A percentile compares a stretch with the other conserved stretches of the same genome.
These are phyloP conservation scores for Drosophila siamana DNA, from an alignment of 2,888 invertebrate species.

Conservation along the genomic window DNA sequence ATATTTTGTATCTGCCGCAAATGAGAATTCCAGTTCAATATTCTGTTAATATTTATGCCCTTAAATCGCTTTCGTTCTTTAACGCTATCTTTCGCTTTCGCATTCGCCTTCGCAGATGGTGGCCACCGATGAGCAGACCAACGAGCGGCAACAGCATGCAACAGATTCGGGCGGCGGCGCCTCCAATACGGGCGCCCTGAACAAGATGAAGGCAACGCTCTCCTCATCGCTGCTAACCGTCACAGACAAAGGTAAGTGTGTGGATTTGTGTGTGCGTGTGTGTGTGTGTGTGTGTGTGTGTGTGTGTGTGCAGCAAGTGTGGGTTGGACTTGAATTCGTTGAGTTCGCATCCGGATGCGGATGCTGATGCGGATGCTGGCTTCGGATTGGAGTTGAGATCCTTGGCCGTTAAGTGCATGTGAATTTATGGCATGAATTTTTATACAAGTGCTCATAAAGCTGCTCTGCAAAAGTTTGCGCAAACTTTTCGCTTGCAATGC, in stretches of 20 bases:
- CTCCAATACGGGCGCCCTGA: constrained; percentile 87
- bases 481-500: constrained; percentile 46
- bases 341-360: not conserved
- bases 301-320: not conserved
- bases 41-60: constrained; percentile 50
- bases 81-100: not conserved
- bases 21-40: constrained; percentile 56
- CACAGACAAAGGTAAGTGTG: constrained; percentile 90
- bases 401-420: constrained; percentile 49
- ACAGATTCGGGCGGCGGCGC: constrained; percentile 86
- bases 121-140: constrained; percentile 89
- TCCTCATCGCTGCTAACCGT: constrained; percentile 93
- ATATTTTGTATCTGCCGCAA: constrained; percentile 63
- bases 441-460: constrained; percentile 71
- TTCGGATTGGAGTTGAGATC: not conserved
- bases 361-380: not conserved
- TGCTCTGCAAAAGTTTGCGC: constrained; percentile 53
- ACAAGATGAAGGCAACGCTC: constrained; percentile 93
- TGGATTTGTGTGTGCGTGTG: not conserved
- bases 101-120: constrained; percentile 89
- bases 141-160: constrained; percentile 86
- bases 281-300: constrained; percentile 14
- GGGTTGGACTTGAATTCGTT: not conserved
- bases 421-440: constrained; percentile 73
- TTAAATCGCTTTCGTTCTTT: constrained; percentile 10